Evolutionary conservation across 2,888 invertebrate species (phyloP).

Genomic region (Ennomos erosarius): DNA sequence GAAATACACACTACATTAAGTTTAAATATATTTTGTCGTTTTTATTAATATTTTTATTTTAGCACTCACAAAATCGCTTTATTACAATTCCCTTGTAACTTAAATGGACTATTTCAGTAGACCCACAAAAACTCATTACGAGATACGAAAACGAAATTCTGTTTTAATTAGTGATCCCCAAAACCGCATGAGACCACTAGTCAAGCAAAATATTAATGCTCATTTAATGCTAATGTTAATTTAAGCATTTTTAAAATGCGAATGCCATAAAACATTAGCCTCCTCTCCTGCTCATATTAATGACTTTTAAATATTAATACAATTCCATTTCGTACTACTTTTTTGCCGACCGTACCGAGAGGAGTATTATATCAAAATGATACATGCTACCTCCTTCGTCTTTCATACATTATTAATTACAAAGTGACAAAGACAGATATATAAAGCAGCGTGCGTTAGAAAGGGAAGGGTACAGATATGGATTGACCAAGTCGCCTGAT

Average conservation of each 20-base stretch:
- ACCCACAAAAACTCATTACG: too few species aligned
- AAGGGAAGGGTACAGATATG: constrained; percentile 42
- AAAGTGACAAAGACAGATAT: constrained; percentile 54
- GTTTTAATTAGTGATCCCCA: constrained; percentile 1
- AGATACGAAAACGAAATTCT: not conserved
- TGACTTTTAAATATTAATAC: constrained; percentile 45
- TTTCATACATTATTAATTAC: constrained; percentile 80
- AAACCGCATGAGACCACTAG: constrained; percentile 10
- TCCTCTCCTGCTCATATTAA: constrained; percentile 30
- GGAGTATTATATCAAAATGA: constrained; percentile 68
- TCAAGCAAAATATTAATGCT: constrained; percentile 43
- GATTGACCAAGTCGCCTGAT: constrained; percentile 53
- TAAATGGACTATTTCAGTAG: too few species aligned
- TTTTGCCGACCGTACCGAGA: constrained; percentile 64
- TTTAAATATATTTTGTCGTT: too few species aligned
- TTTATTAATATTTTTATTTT: too few species aligned
- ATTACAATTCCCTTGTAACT: too few species aligned
- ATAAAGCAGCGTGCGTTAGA: constrained; percentile 33
- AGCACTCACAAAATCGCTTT: too few species aligned
- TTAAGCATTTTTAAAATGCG: constrained; percentile 45
- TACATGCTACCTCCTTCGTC: constrained; percentile 66
- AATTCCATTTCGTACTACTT: constrained; percentile 45
- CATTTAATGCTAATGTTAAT: constrained; percentile 49
- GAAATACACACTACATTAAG: too few species aligned
- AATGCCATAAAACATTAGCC: constrained; percentile 51